Evolutionary conservation across 2,888 invertebrate species (phyloP), one percentile per base, ranked within the genome.

Genomic region (Melitaea athalia): DNA sequence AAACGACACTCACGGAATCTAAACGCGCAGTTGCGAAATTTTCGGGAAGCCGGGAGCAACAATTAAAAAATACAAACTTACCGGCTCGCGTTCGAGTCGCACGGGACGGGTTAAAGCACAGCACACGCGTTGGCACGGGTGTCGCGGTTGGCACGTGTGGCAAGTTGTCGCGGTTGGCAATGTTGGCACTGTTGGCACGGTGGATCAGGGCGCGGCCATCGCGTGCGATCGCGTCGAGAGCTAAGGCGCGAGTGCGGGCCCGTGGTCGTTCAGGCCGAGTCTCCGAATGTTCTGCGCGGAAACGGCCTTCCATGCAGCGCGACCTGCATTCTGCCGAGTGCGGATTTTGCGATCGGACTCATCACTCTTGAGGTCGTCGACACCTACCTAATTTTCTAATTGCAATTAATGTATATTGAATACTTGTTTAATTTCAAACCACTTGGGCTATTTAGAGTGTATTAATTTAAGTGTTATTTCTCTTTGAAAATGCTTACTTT

Each of bases 171-270:
- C 38, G 38, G 24, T 24, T 24, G 24, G 38, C 38, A 38, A 1
- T 24, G 43, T 7, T 71, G 81, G 38, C 38, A 38, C 38, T 24
- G 43, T 7, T 71, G 81, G 78, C 81, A 82, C 80, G 81, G 66
- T 65, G 69, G 73, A 65, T 73, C 69, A 77, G 72, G 75, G 76
- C 76, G 74, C 73, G 73, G 63, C 77, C 91, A 88, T 87, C 74
- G 78, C 88, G 88, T 86, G 83, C 86, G 85, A 74, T 72, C 86
- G 82, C 79, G 81, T 81, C 85, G 88, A 81, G 80, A 83, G 81
- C 79, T 81, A 76, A 79, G 78, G 79, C 89, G 86, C 90, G 90
- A 91, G 84, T 91, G 90, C 69, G 77, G 74, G 67, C 61, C 62
- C 62, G 71, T 59, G 66, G 50, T 59, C 64, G 69, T 59, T 45